Evolutionary conservation across 2,113 vertebrate species (phyloP).

Genomic region (Chelonoidis abingdonii): DNA sequence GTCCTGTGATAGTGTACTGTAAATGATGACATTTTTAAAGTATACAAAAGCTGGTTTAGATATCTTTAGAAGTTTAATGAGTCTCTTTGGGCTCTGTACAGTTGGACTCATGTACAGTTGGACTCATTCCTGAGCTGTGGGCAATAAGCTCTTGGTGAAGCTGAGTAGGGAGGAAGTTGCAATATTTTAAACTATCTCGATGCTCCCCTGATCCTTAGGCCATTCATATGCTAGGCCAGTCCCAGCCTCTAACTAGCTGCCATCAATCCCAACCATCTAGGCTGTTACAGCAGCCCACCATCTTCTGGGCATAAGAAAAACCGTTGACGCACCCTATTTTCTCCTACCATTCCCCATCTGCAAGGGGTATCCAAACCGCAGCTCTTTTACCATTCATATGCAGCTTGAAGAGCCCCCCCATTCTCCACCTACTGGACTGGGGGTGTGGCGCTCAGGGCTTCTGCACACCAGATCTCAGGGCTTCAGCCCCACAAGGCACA

Average conservation of each 20-base stretch:
- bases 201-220: not conserved
- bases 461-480: too few relatives aligned
- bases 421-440: too few relatives aligned
- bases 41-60: not conserved
- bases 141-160: not conserved
- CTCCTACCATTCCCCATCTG: not conserved
- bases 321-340: not conserved
- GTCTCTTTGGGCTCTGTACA: not conserved
- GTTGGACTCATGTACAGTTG: conserved; percentile 2
- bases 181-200: conserved; percentile 10
- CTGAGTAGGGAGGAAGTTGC: not conserved
- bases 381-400: too few relatives aligned
- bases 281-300: conserved; percentile 2
- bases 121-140: conserved; percentile 12
- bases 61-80: conserved; percentile 35
- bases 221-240: not conserved
- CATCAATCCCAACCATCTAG: conserved; percentile 9
- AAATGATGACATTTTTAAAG: conserved; percentile 30
- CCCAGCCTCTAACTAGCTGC: conserved; percentile 17
- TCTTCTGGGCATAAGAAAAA: not conserved
- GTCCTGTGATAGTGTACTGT: not conserved
- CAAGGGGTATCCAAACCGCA: not conserved
- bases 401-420: too few relatives aligned
- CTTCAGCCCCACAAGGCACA: too few relatives aligned
- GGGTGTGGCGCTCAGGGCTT: too few relatives aligned